Conservation (phyloP, 2,113 vertebrate species). For the Halcyon malimbica region DNA sequence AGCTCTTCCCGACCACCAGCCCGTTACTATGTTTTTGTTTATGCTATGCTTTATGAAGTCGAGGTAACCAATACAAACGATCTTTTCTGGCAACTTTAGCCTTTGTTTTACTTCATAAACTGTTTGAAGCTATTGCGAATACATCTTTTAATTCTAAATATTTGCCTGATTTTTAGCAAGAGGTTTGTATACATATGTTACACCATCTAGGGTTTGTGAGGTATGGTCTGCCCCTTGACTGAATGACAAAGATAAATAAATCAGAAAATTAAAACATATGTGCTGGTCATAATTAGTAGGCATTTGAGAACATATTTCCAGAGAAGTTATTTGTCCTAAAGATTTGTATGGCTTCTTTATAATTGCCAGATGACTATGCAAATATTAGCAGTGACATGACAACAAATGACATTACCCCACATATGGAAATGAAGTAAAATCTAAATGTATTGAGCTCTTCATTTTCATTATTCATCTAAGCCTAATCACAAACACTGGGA, state of each 20-base stretch:
- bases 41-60: background rate
- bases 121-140: background rate
- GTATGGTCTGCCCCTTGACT: background rate
- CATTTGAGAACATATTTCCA: background rate
- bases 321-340: slow-evolving; percentile 2
- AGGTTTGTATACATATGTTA: background rate
- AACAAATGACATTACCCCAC: slow-evolving; percentile 14
- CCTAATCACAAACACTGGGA: background rate
- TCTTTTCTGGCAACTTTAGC: background rate
- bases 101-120: background rate
- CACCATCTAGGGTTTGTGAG: background rate
- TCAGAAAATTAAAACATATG: background rate
- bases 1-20: slow-evolving; percentile 9
- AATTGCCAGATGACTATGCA: slow-evolving; percentile 48
- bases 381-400: slow-evolving; percentile 37
- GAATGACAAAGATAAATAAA: background rate
- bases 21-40: background rate
- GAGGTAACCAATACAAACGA: background rate
- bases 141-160: background rate
- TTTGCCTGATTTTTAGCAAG: background rate
- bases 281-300: slow-evolving; percentile 3
- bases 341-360: background rate
- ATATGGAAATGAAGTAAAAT: slow-evolving; percentile 1
- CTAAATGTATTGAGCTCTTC: background rate
- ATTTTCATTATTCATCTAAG: slow-evolving; percentile 39